Evolutionary conservation across 2,888 invertebrate species (phyloP).

Genomic region (Erpobdella octoculata): DNA sequence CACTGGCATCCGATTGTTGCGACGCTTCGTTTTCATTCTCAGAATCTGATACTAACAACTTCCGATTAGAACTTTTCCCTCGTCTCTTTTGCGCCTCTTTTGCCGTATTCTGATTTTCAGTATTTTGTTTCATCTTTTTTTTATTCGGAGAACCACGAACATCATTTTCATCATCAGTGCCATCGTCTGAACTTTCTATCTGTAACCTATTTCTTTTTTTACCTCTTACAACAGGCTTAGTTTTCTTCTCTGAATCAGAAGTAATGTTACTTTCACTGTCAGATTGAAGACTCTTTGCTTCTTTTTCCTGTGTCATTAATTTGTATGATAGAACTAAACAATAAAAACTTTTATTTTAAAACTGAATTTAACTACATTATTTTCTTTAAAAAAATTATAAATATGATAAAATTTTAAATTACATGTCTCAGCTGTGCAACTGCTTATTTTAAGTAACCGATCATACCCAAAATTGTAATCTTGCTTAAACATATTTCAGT

Average conservation of each 20-base stretch:
- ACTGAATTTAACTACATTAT: too few relatives aligned
- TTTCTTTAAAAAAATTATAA: too few relatives aligned
- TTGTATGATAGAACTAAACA: too few relatives aligned
- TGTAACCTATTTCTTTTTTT: background rate
- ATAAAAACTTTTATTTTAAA: too few relatives aligned
- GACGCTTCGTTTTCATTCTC: background rate
- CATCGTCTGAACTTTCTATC: background rate
- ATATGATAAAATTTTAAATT: too few relatives aligned
- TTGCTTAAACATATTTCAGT: too few relatives aligned
- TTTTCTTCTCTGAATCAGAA: background rate
- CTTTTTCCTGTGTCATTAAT: too few relatives aligned
- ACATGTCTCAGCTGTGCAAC: too few relatives aligned
- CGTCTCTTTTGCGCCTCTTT: background rate
- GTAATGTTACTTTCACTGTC: too few relatives aligned
- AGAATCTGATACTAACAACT: background rate
- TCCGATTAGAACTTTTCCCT: slow-evolving; percentile 4
- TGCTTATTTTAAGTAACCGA: too few relatives aligned
- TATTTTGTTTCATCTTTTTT: background rate
- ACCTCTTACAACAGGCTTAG: background rate
- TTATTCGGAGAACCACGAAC: slow-evolving; percentile 9
- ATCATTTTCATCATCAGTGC: background rate
- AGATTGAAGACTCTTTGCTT: too few relatives aligned
- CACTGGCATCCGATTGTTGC: background rate
- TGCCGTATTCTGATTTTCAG: background rate
- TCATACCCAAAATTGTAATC: too few relatives aligned